A percentile compares a stretch with the other conserved stretches of the same genome.
These are phyloP conservation scores for Phylloscopus trochiloides DNA, from an alignment of 2,113 vertebrate species.

Conservation along the genomic window DNA sequence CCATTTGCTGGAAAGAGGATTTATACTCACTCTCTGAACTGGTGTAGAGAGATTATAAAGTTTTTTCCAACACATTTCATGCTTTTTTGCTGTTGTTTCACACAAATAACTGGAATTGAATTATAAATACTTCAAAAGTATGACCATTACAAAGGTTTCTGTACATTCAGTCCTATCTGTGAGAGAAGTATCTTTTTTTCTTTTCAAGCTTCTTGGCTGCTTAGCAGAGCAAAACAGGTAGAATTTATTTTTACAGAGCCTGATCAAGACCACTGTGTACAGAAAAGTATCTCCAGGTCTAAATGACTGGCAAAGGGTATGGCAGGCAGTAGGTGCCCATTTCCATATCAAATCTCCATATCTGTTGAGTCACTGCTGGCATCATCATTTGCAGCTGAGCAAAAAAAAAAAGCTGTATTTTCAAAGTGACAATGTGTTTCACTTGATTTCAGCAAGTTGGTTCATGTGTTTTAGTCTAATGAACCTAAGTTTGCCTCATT, in stretches of 20 bases:
- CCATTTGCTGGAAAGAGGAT: slow-evolving; percentile 35
- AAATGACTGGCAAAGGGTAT: background rate
- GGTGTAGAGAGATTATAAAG: background rate
- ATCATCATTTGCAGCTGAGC: background rate
- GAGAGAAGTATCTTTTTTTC: background rate
- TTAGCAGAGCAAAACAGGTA: background rate
- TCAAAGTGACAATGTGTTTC: background rate
- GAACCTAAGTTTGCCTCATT: background rate
- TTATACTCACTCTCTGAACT: slow-evolving; percentile 18
- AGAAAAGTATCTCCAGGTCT: background rate
- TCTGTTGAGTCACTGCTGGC: slow-evolving; percentile 9
- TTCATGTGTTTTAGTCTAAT: background rate
- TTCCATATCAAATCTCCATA: background rate
- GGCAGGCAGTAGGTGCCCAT: background rate
- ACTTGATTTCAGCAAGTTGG: background rate
- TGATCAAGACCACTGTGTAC: background rate
- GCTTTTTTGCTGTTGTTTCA: slow-evolving; percentile 29
- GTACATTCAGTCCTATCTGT: slow-evolving; percentile 8
- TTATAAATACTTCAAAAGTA: slow-evolving; percentile 38
- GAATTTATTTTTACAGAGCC: slow-evolving; percentile 4
- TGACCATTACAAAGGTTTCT: background rate
- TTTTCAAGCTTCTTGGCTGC: background rate
- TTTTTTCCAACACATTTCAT: slow-evolving; percentile 40
- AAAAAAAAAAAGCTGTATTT: background rate
- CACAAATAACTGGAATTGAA: slow-evolving; percentile 27